Base-by-base conservation (phyloP, 2,888 invertebrate genomes). In the Macroteleia sp. region DNA sequence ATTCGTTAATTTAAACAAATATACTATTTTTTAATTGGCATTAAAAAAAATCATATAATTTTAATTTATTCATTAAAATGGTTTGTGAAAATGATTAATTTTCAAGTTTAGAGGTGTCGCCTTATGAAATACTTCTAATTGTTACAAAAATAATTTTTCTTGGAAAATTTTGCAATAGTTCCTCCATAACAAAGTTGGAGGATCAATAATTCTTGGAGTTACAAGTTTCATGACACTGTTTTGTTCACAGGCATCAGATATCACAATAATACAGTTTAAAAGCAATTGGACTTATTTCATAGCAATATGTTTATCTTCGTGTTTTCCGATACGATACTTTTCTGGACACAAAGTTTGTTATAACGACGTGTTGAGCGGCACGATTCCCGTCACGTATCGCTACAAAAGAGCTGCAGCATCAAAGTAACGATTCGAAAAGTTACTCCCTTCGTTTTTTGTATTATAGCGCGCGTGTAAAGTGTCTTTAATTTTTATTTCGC, bases 381-480 rank as follows among this genome's bases (percentile, higher is more conserved):
- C 52, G 48, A 69, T 57, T 69, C 70, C 17, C 30, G 70, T 70
- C 70, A 70, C 70, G 70, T 69, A 69, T 36, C 39, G 39, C 48
- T 52, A 32, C 50, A 32, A 50, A 50, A 32, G 12, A 34, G 32
- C n/a, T 50, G 54, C 64, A 44, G 28, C 66, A 44, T 42, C 30
- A 44, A 41, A 42, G 44, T 54, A 66, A 44, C 46, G 66, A 54
- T 46, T 44, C 19, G 42, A 44, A 54, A 54, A 54, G 66, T 66
- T 52, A 32, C n/a, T 14, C n/a, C 12, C 10, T 10, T 16, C 22
- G 8, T 6, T 42, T 57, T 30, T 57, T n/a, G n/a, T 57, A 32
- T 28, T 19, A 36, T 12, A 30, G 10, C 34, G 28, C 8, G 32
- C 52, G 36, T 12, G 17, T 2, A 57, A 57, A 57, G 57, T 39